Evolutionary conservation across 2,113 vertebrate species (phyloP), one percentile per base, ranked within the genome.

Genomic region (Shinisaurus crocodilurus): DNA sequence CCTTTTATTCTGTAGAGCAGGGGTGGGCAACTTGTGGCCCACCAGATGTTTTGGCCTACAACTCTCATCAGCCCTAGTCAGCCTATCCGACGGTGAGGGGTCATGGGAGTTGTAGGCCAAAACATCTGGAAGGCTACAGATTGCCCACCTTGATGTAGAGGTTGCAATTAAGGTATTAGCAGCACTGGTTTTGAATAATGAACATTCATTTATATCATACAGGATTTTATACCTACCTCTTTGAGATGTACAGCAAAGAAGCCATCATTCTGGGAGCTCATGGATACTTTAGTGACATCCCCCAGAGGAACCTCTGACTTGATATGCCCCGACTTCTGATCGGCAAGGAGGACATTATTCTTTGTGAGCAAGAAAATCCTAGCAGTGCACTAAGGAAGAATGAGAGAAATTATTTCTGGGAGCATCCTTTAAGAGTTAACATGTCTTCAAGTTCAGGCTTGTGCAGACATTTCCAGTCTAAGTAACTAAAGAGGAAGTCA

Each of bases 361-460:
- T 99, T 99, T n/a, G 99, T 99, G 95, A 99, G 94, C 90, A 99
- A 97, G 97, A 99, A 99, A 95, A 99, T 98, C 85, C 99, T 97
- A 89, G 98, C 97, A 0, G 98, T 97, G 76, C 98, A 97, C 97
- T 98, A 88, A 70, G 91, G 89, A 94, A 91, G 89, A 1, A 54
- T 0, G 23, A 90, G 12, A 0, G 6, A 37, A 67, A 77, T 54
- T 43, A 50, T 40, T 48, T 89, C 54, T 1, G 1, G 67, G 27
- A 12, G 57, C 77, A 75, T 45, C 9, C 74, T 0, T 16, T 37
- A 67, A 81, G 54, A 75, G 32, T 48, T 29, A 57, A 72, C 29
- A 63, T 15, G n/a, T 83, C 37, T 48, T 0, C 43, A 50, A 69
- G 57, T 70, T 85, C 83, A 88, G 43, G n/a, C 57, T 1, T 23